Conservation (phyloP, 1,140 invertebrate genomes). For the Nephotettix cincticeps region DNA sequence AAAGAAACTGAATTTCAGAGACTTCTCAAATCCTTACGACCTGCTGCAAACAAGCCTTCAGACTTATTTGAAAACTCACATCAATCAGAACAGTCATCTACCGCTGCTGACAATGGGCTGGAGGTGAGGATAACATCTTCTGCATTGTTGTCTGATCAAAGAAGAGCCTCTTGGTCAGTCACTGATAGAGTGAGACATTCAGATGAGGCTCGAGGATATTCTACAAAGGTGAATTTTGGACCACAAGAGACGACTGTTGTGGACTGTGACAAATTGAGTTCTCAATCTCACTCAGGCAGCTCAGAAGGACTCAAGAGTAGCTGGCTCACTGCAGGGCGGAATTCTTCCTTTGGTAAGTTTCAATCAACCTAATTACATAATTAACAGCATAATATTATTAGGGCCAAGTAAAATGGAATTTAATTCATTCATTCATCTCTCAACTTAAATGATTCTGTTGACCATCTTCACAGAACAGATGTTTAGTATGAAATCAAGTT, state of each 20-base stretch:
- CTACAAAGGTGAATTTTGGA: conserved; percentile 57
- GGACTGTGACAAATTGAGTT: conserved; percentile 10
- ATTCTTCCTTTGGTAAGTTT: conserved; percentile 10
- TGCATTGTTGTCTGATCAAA: conserved; percentile 36
- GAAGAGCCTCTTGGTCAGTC: conserved; percentile 49
- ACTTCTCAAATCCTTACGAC: conserved; percentile 44
- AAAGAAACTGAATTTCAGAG: conserved; percentile 47
- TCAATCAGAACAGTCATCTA: conserved; percentile 24
- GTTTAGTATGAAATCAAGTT: too few relatives aligned
- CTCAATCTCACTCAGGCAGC: neutral
- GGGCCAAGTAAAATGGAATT: too few relatives aligned
- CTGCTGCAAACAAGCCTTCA: conserved; percentile 29
- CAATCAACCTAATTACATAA: too few relatives aligned
- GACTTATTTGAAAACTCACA: neutral
- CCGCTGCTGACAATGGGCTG: conserved; percentile 36
- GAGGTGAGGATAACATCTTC: conserved; percentile 37
- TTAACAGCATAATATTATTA: too few relatives aligned
- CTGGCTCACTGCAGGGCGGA: neutral
- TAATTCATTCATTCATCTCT: too few relatives aligned
- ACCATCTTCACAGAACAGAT: too few relatives aligned
- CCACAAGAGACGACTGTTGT: conserved; percentile 49
- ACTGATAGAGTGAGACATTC: conserved; percentile 49
- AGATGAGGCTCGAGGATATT: conserved; percentile 51
- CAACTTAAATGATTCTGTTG: too few relatives aligned
- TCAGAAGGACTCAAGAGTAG: neutral